Evolutionary conservation across 2,888 invertebrate species (phyloP).

Genomic region (Dynastes tityus): DNA sequence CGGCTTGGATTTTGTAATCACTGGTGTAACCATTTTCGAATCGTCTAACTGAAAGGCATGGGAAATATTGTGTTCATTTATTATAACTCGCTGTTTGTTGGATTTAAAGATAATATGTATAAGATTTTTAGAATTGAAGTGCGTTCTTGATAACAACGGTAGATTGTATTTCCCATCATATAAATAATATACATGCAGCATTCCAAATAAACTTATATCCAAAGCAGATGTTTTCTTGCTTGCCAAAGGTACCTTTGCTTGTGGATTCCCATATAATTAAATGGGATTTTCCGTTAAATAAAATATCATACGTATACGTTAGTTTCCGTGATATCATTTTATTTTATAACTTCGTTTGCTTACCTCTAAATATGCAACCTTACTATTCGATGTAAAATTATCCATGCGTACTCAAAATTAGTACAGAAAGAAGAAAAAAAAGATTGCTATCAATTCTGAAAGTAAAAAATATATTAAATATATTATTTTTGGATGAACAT

Average conservation of each 20-base stretch:
- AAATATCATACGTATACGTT: too few species aligned
- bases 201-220: too few species aligned
- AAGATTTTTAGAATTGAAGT: slow-evolving; percentile 6
- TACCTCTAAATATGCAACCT: background rate
- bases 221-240: too few species aligned
- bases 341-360: background rate
- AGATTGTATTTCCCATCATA: background rate
- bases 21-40: background rate
- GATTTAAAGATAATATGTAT: background rate
- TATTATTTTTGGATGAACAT: too few species aligned
- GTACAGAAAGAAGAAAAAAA: background rate
- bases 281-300: too few species aligned
- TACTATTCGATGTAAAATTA: background rate
- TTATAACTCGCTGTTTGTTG: background rate
- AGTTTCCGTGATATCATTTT: too few species aligned
- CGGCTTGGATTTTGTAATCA: background rate
- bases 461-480: background rate
- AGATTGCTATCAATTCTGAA: background rate
- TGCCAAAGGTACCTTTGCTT: too few species aligned
- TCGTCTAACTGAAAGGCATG: slow-evolving; percentile 9
- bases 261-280: too few species aligned
- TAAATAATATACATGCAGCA: too few species aligned
- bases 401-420: background rate
- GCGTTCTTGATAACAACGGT: background rate
- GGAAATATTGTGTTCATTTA: background rate